Evolutionary conservation across 2,888 invertebrate species (phyloP), one percentile per base, ranked within the genome.

Genomic region (Latrodectus hesperus): DNA sequence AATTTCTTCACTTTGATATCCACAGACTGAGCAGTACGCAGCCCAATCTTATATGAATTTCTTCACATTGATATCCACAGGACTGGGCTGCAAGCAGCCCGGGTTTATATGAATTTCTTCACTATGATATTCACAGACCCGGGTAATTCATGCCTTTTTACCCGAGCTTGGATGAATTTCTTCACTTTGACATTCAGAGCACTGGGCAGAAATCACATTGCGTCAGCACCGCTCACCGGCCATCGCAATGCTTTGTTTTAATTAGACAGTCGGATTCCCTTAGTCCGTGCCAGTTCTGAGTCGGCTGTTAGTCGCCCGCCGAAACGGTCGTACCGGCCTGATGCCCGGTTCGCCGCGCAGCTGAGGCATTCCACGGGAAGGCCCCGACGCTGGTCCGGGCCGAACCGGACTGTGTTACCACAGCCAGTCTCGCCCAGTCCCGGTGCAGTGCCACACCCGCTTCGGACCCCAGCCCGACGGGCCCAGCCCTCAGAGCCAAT

Each of bases 401-500:
- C 72, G 26, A 17, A 75, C 71, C 22, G 65, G n/a, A 38, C 38
- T 38, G 38, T 6, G 38, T 38, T 38, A 3, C 38, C 38, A 38
- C 55, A 55, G 85, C 67, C 87, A 89, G 90, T 90, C 90, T 90
- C 90, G 90, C 90, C 90, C 91, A 91, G 91, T 90, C 71, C 51
- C 71, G 71, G 49, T 71, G 71, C 71, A 71, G 71, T 71, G 71
- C 71, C 71, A 71, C 71, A 71, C 71, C 38, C 49, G 71, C 71
- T 71, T 71, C 92, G 92, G 92, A 92, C 93, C 93, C 93, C 93
- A 93, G 93, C 94, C 93, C 93, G 93, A 93, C 93, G 93, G 93
- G 93, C 94, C 94, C 94, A 93, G 94, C 93, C 94, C 94, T 94
- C 94, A 95, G 94, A 95, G 94, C 94, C 94, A 95, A 95, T 95